Conservation (phyloP, 1,140 invertebrate genomes). For the Zaprionus nigranus region DNA sequence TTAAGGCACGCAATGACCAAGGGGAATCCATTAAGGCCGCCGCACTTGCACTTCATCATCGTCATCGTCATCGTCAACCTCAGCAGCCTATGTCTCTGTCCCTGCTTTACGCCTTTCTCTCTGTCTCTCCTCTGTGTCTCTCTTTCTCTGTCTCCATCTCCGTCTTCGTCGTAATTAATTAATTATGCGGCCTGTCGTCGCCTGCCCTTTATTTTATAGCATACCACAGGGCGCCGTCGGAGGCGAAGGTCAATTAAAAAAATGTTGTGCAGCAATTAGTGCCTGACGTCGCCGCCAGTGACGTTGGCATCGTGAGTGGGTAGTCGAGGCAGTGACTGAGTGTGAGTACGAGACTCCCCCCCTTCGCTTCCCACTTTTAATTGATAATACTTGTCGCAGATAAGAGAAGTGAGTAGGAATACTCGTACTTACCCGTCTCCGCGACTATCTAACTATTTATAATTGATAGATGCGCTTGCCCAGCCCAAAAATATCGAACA, state of each 20-base stretch:
- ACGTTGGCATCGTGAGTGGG: neutral
- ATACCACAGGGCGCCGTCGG: constrained; percentile 39
- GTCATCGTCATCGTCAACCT: neutral
- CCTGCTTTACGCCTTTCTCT: constrained; percentile 16
- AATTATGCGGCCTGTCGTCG: constrained; percentile 49
- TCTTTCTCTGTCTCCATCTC: neutral
- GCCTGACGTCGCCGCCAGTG: constrained; percentile 19
- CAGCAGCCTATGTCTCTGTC: neutral
- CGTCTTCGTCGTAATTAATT: constrained; percentile 68
- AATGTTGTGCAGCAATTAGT: constrained; percentile 68
- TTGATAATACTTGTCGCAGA: constrained; percentile 73
- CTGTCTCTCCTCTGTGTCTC: neutral
- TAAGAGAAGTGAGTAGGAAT: constrained; percentile 57
- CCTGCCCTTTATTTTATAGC: constrained; percentile 36
- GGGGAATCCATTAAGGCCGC: constrained; percentile 66
- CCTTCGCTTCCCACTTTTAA: constrained; percentile 60
- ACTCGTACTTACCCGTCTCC: neutral
- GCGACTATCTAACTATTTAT: constrained; percentile 52
- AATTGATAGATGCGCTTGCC: constrained; percentile 48
- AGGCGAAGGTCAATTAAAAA: constrained; percentile 76
- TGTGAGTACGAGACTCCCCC: neutral
- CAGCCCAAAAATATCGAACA: constrained; percentile 31
- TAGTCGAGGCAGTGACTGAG: neutral
- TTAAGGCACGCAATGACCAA: constrained; percentile 70
- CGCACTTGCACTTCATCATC: constrained; percentile 41